These are phyloP conservation scores for Archivesica marissinica DNA, from an alignment of 1,140 invertebrate genomes.

Conservation along the genomic window DNA sequence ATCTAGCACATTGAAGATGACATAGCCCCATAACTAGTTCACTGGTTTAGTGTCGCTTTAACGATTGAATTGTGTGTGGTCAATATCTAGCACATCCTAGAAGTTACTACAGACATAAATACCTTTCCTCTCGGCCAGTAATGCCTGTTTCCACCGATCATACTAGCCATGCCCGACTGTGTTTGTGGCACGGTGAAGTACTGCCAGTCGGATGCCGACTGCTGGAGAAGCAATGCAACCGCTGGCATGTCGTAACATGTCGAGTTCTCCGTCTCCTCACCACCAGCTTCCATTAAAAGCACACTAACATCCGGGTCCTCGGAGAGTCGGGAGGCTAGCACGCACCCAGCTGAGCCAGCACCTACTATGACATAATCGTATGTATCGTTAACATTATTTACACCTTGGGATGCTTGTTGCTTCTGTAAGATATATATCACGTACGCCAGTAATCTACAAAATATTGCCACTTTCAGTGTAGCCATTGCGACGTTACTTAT, in stretches of 20 bases:
- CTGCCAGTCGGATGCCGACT: conserved; percentile 90
- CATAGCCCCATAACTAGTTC: too few relatives aligned
- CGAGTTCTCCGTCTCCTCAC: conserved; percentile 94
- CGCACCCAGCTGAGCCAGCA: conserved; percentile 96
- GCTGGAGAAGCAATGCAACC: conserved; percentile 12
- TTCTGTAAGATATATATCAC: too few relatives aligned
- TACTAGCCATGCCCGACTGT: not conserved
- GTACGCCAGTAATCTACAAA: too few relatives aligned
- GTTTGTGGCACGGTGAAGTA: conserved; percentile 95
- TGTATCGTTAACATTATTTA: not conserved
- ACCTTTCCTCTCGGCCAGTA: conserved; percentile 89
- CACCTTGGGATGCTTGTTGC: too few relatives aligned
- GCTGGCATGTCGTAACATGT: conserved; percentile 85
- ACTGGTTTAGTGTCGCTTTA: too few relatives aligned
- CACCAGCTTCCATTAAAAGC: conserved; percentile 94
- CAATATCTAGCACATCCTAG: too few relatives aligned
- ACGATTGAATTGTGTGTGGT: too few relatives aligned
- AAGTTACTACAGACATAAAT: too few relatives aligned
- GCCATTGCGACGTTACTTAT: too few relatives aligned
- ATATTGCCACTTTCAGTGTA: too few relatives aligned
- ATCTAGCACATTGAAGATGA: too few relatives aligned
- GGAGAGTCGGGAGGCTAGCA: conserved; percentile 95
- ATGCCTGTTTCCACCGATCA: not conserved
- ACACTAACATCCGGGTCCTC: conserved; percentile 90
- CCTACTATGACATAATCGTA: conserved; percentile 87